Evolutionary conservation across 1,140 invertebrate species (phyloP).

Genomic region (Microplitis demolitor): DNA sequence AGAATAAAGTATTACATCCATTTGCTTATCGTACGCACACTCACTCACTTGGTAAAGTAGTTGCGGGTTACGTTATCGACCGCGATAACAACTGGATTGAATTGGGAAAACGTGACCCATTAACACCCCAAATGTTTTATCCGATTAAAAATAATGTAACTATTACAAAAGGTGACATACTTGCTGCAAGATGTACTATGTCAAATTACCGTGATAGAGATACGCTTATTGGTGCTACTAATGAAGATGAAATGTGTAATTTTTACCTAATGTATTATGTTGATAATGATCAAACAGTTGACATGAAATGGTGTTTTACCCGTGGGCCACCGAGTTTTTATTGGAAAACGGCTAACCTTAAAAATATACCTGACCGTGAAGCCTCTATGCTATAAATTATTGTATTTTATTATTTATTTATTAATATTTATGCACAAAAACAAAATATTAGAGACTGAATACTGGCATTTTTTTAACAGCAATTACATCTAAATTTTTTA

Average conservation of each 20-base stretch:
- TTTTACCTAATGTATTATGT: conserved; percentile 99
- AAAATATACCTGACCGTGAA: conserved; percentile 80
- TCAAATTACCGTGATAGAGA: conserved; percentile 68
- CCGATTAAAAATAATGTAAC: conserved; percentile 71
- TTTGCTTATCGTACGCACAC: conserved; percentile 96
- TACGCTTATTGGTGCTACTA: conserved; percentile 83
- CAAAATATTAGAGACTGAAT: too few relatives aligned
- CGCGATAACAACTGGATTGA: conserved; percentile 77
- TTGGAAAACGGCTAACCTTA: conserved; percentile 73
- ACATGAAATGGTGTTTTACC: conserved; percentile 86
- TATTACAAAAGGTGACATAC: conserved; percentile 72
- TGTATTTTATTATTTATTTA: background rate
- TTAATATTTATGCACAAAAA: background rate
- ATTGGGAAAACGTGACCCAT: conserved; percentile 89
- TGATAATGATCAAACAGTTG: conserved; percentile 75
- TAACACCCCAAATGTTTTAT: conserved; percentile 97
- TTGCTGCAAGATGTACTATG: conserved; percentile 93
- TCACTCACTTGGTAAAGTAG: conserved; percentile 84
- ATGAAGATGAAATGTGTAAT: conserved; percentile 98
- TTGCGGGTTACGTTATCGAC: conserved; percentile 83
- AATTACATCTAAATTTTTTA: too few relatives aligned
- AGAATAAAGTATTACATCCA: conserved; percentile 86
- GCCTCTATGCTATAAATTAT: conserved; percentile 58
- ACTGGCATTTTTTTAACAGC: too few relatives aligned
- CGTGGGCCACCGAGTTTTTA: conserved; percentile 80